A percentile compares a stretch with the other conserved stretches of the same genome.
Evolutionary conservation across 1,140 invertebrate species (phyloP).

Genomic region (Dryas iulia): DNA sequence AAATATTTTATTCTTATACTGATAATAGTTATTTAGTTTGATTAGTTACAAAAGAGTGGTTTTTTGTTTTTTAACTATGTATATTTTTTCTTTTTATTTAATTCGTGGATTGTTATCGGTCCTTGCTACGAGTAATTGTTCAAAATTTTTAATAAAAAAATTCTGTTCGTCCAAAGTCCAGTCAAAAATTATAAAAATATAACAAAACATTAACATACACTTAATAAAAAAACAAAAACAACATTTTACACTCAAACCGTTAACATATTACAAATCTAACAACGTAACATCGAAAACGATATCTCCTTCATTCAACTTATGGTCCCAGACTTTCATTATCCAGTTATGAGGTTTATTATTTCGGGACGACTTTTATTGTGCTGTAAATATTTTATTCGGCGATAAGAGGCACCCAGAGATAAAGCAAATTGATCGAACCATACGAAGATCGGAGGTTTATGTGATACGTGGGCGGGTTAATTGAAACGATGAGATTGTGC

Average conservation of each 20-base stretch:
- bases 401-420: constrained; percentile 67
- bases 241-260: not conserved
- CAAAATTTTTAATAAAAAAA: no score
- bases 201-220: no score
- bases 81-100: no score
- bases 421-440: constrained; percentile 71
- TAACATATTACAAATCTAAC: constrained; percentile 27
- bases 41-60: no score
- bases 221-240: no score
- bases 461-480: constrained; percentile 63
- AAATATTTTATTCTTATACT: no score
- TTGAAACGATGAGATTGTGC: constrained; percentile 66
- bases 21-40: no score
- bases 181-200: no score
- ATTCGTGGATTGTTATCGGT: no score
- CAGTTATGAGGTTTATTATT: constrained; percentile 73
- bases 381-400: constrained; percentile 73
- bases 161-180: no score
- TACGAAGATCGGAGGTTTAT: constrained; percentile 55
- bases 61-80: no score
- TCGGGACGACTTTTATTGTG: constrained; percentile 68
- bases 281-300: constrained; percentile 16
- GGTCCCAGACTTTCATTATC: constrained; percentile 44
- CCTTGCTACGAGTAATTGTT: no score
- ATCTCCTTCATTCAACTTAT: constrained; percentile 18